These are phyloP conservation scores for Macrostomum lignano DNA, from an alignment of 1,140 invertebrate species.

Conservation along the genomic window DNA sequence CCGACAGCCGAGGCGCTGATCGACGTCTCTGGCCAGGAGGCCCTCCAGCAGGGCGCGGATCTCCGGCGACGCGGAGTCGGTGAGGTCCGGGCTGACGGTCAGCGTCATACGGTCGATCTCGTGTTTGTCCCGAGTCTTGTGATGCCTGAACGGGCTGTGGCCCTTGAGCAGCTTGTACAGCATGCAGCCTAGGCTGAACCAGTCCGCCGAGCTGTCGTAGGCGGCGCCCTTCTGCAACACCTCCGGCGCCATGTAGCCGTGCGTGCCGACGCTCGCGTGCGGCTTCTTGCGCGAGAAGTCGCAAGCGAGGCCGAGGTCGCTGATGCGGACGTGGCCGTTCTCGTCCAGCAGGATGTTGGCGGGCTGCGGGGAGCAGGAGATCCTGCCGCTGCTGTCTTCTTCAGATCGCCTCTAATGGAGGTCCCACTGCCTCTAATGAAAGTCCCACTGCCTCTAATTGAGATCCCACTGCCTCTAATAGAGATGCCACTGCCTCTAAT, in stretches of 20 bases:
- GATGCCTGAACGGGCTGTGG: constrained; percentile 91
- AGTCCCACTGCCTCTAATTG: no score
- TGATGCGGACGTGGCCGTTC: constrained; percentile 92
- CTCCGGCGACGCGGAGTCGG: constrained; percentile 73
- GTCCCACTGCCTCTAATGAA: no score
- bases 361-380: no score
- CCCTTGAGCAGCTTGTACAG: constrained; percentile 95
- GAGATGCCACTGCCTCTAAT: no score
- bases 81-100: constrained; percentile 88
- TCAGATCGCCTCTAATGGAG: no score
- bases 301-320: constrained; percentile 86
- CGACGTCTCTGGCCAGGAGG: constrained; percentile 66
- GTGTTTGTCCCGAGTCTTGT: constrained; percentile 97
- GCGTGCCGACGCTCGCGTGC: constrained; percentile 89
- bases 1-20: constrained; percentile 69
- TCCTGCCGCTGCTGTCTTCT: no score
- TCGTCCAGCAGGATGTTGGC: constrained; percentile 95
- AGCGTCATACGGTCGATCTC: constrained; percentile 98
- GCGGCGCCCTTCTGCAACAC: constrained; percentile 87
- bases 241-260: constrained; percentile 99
- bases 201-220: constrained; percentile 95
- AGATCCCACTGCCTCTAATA: no score
- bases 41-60: constrained; percentile 63
- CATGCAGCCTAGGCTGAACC: constrained; percentile 99
- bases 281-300: constrained; percentile 99